Percentiles rank a stretch among this genome's conserved stretches.
Conservation (phyloP, 1,140 invertebrate species). For the Harpegnathos saltator region DNA sequence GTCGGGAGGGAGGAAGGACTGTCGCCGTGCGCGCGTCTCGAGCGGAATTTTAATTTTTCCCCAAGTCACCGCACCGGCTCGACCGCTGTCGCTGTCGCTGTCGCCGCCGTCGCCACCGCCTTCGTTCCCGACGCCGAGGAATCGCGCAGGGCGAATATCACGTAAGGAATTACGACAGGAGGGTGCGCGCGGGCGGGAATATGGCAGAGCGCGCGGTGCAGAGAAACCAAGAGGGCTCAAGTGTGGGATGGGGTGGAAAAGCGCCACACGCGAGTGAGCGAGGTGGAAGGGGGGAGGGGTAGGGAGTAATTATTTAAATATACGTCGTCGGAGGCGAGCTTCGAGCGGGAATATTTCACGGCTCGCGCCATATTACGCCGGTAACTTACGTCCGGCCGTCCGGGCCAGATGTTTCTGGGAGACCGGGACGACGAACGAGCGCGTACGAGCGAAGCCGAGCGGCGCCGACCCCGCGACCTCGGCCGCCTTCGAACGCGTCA, state of each 20-base stretch:
- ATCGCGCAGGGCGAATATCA: constrained; percentile 55
- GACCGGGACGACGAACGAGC: constrained; percentile 68
- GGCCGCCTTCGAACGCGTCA: constrained; percentile 59
- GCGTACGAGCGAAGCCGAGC: constrained; percentile 66
- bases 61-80: constrained; percentile 21
- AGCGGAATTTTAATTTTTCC: constrained; percentile 57
- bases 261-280: neutral
- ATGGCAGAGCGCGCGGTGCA: constrained; percentile 19
- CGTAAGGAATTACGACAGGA: constrained; percentile 61
- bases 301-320: constrained; percentile 77
- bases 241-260: too few species aligned
- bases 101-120: neutral
- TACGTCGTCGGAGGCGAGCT: constrained; percentile 68
- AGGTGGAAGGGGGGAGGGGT: neutral
- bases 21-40: neutral
- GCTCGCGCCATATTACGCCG: constrained; percentile 78
- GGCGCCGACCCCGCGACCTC: constrained; percentile 42
- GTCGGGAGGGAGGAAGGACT: neutral
- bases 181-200: constrained; percentile 18
- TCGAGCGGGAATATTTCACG: constrained; percentile 78
- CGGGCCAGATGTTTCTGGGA: constrained; percentile 79
- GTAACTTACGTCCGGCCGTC: constrained; percentile 77
- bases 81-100: too few species aligned
- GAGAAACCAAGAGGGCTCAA: neutral
- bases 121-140: constrained; percentile 16